Percentiles rank a stretch among this genome's conserved stretches.
Conservation (phyloP, 2,113 vertebrate species). For the Aplodontia rufa region DNA sequence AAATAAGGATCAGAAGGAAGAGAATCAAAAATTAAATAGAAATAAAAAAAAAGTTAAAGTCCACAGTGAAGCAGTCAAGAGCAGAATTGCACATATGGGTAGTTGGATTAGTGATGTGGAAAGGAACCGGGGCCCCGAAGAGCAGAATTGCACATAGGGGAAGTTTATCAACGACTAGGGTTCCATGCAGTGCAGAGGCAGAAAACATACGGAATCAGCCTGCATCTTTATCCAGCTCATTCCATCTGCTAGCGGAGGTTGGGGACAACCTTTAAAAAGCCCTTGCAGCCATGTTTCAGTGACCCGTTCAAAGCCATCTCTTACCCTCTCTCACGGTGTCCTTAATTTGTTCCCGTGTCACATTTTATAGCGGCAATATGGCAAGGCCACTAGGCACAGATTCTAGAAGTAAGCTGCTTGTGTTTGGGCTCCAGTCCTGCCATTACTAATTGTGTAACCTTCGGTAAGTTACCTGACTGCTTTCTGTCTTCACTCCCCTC, state of each 20-base stretch:
- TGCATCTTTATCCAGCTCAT: neutral
- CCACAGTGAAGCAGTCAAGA: neutral
- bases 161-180: too few species aligned
- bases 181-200: too few species aligned
- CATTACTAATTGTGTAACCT: neutral
- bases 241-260: neutral
- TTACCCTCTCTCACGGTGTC: neutral
- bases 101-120: neutral
- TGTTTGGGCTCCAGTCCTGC: neutral
- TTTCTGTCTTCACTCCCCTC: neutral
- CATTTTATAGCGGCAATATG: neutral
- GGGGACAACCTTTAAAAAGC: neutral
- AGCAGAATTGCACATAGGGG: too few species aligned
- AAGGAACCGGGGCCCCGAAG: neutral
- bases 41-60: neutral
- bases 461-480: neutral
- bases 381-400: neutral
- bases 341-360: neutral
- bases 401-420: neutral
- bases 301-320: neutral
- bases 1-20: slow-evolving; percentile 28
- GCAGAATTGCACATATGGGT: neutral
- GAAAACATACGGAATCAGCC: too few species aligned
- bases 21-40: neutral
- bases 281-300: neutral